phyloP scores from a whole-genome alignment of 2,888 invertebrate species.

The Polydrusus tereticollis region DNA sequence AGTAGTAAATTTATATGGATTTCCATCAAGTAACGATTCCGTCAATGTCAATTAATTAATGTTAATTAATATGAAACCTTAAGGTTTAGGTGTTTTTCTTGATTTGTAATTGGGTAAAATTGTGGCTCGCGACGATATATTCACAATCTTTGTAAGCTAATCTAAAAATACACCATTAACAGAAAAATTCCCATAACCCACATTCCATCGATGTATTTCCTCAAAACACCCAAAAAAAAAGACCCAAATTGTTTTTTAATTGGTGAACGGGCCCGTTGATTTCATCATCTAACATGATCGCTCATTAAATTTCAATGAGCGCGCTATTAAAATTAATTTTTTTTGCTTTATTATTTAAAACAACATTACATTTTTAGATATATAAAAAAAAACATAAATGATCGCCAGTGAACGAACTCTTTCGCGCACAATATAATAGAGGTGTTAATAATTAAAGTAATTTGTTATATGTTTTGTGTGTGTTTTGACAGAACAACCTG shows the following conservation, averaged over 20 bases:
- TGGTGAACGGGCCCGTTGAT: background rate
- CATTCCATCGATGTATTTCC: background rate
- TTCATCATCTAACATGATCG: background rate
- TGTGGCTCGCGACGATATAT: too few relatives aligned
- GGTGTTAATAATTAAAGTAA: slow-evolving; percentile 9
- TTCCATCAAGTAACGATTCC: too few relatives aligned
- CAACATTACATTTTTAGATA: background rate
- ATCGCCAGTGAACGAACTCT: background rate
- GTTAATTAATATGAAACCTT: too few relatives aligned
- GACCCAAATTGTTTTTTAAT: background rate
- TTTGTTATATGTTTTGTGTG: background rate
- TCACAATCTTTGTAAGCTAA: too few relatives aligned
- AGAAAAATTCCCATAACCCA: background rate
- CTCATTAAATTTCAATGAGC: slow-evolving; percentile 1
- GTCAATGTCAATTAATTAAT: too few relatives aligned
- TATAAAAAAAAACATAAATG: background rate
- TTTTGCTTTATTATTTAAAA: slow-evolving; percentile 4
- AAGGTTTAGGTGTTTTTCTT: too few relatives aligned
- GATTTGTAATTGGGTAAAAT: too few relatives aligned
- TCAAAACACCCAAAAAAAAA: background rate
- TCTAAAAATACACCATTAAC: background rate
- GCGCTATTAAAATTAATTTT: slow-evolving; percentile 4
- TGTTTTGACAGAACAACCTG: slow-evolving; percentile 10
- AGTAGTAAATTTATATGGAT: too few relatives aligned
- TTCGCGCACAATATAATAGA: background rate